Conservation (phyloP, 2,797 vertebrate genomes). For the Denticeps clupeoides region DNA sequence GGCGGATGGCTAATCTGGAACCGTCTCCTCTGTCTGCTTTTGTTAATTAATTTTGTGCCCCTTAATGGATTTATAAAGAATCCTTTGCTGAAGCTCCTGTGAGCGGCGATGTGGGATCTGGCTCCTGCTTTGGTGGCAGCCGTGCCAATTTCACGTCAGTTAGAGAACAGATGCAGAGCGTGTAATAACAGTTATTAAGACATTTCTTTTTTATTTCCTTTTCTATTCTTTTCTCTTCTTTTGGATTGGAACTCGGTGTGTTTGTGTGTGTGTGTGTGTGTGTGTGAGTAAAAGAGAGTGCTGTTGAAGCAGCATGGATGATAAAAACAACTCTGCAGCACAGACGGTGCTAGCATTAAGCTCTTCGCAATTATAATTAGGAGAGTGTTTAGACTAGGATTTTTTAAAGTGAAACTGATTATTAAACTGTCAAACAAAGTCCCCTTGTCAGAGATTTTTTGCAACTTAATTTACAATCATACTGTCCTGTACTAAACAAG, state of each 20-base stretch:
- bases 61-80: constrained; percentile 35
- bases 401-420: no score
- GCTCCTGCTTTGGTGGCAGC: constrained; percentile 17
- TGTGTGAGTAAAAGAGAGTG: constrained; percentile 3
- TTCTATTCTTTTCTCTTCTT: constrained; percentile 6
- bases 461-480: no score
- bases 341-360: no score
- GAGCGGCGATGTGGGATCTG: constrained; percentile 22
- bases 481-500: no score
- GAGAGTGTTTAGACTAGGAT: no score
- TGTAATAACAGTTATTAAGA: constrained; percentile 21
- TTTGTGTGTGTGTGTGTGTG: background rate
- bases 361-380: no score
- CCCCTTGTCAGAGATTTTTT: no score
- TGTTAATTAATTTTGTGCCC: constrained; percentile 38
- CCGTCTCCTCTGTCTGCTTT: constrained; percentile 21
- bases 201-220: constrained; percentile 7
- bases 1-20: no score
- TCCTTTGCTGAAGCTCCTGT: constrained; percentile 11
- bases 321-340: no score
- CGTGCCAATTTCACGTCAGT: constrained; percentile 26
- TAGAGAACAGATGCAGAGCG: constrained; percentile 18
- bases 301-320: no score
- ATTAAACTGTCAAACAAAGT: no score
- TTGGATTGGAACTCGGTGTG: constrained; percentile 8